These are phyloP conservation scores for Prunella himalayana DNA, from an alignment of 2,113 vertebrate genomes.

Conservation along the genomic window DNA sequence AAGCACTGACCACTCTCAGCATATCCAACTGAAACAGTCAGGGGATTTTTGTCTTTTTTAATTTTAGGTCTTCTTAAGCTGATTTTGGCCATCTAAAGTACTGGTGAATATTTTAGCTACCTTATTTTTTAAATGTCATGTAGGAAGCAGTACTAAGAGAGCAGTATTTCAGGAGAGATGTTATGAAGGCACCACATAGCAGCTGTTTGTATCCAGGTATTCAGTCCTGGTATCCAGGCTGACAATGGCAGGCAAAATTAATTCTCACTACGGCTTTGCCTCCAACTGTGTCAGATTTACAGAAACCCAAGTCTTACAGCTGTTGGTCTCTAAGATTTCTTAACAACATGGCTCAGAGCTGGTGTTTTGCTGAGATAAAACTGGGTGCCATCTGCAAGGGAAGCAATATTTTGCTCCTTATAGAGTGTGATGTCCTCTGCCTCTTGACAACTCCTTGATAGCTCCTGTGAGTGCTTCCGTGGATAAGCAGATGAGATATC, in stretches of 20 bases:
- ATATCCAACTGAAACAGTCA: background rate
- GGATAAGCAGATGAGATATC: slow-evolving; percentile 28
- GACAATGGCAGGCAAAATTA: slow-evolving; percentile 16
- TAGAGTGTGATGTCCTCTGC: background rate
- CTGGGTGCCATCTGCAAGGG: slow-evolving; percentile 58
- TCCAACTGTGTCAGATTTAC: slow-evolving; percentile 41
- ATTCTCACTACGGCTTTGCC: background rate
- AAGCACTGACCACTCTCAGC: background rate
- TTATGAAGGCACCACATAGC: background rate
- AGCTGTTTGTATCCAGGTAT: background rate
- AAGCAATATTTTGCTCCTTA: slow-evolving; percentile 39
- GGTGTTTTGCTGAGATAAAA: slow-evolving; percentile 66
- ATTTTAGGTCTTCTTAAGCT: background rate
- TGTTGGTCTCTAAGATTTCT: slow-evolving; percentile 21
- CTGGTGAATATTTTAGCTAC: background rate
- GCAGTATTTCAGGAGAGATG: background rate
- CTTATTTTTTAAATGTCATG: background rate
- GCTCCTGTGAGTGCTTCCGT: slow-evolving; percentile 16
- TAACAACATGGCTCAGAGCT: slow-evolving; percentile 21
- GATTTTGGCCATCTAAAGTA: background rate
- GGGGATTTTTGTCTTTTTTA: background rate
- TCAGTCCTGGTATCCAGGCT: background rate
- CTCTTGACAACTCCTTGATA: slow-evolving; percentile 50
- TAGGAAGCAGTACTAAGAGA: background rate
- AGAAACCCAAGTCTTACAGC: background rate